Base-by-base conservation (phyloP, 2,888 invertebrate species). In the Ennomos quercinarius region DNA sequence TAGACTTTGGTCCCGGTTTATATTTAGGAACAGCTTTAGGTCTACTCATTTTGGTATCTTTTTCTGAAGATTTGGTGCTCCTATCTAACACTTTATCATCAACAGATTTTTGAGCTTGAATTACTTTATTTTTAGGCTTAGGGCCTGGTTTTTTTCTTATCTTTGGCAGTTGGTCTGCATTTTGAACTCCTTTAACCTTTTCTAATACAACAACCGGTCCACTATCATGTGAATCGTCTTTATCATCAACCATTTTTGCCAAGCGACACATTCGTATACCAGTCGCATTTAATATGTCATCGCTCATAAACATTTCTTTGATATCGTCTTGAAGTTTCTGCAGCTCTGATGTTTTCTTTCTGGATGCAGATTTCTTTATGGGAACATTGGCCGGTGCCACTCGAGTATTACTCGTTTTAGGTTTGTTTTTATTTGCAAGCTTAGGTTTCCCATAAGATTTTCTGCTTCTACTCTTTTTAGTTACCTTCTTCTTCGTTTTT, bases 291-390 rank as follows among this genome's bases (percentile, higher is more conserved):
- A 90, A 70, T 48, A 95, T 93, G 36, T 94, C 95, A 65, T 95
- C 93, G 66, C 93, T 92, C 53, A 95, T 94, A 72, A 95, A 95
- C 94, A 95, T 95, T 73, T 95, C 95, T 69, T 94, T 93, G 42
- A 96, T 94, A 68, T 96, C 95, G 63, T 95, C 94, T 67, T 95
- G 95, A 1, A 96, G 84, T 78, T 93, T 91, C 71, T 94, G 93
- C 47, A 96, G 76, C 72, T 95, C 95, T 63, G 78, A 79, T 39
- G 69, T 74, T 67, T 84, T 86, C 68, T 88, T 81, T 56, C 12
- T 38, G 11, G 35, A 9, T 17, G 8, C 11, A 6, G 43, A 10
- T 46, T 50, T 57, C 6, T 57, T 50, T 42, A 43, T 11, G 13
- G n/a, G 36, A 13, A 13, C 13, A 17, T 41, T 49, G n/a, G 5